Base-by-base conservation (phyloP, 2,888 invertebrate genomes). In the Elmis aenea region DNA sequence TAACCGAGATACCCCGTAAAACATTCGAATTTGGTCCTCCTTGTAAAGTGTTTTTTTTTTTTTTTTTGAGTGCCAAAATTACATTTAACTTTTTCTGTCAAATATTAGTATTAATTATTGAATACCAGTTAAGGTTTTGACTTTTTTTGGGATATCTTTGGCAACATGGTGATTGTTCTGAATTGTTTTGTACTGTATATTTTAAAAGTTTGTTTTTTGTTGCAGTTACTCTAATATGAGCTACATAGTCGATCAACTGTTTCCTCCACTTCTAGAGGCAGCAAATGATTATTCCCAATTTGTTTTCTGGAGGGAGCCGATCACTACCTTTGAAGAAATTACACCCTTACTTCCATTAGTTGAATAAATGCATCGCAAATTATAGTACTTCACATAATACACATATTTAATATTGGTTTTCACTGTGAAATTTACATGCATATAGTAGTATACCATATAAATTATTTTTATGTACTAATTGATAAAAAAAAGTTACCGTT, bases 171-270 rank as follows among this genome's bases (percentile, higher is more conserved):
- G n/a, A n/a, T n/a, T n/a, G n/a, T n/a, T n/a, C n/a, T n/a, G n/a
- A n/a, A n/a, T 24, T 27, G 15, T 41, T 31, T 22, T 40, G 30
- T 26, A 40, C n/a, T 15, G 33, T 27, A 32, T 23, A 29, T 26
- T 29, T 21, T 13, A 10, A 13, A 9, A 11, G 13, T 42, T 38
- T 34, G 39, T 49, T 48, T 59, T 57, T 52, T 41, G 42, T 75
- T 77, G 3, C 79, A 95, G 95, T 63, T 97, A 97, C 71, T 84
- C 88, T 41, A 88, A 88, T 68, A 88, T 96, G 85, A 86, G 87
- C 47, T 87, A 86, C 68, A 81, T 95, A 50, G 95, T 91, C 48
- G 96, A 97, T 74, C 93, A 94, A 69, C 79, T 97, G 67, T 97
- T 95, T 71, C 97, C 96, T 52, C 84, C 87, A 27, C 75, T 84